Base-by-base conservation (phyloP, 2,888 invertebrate species). In the Hemistola chrysoprasaria region DNA sequence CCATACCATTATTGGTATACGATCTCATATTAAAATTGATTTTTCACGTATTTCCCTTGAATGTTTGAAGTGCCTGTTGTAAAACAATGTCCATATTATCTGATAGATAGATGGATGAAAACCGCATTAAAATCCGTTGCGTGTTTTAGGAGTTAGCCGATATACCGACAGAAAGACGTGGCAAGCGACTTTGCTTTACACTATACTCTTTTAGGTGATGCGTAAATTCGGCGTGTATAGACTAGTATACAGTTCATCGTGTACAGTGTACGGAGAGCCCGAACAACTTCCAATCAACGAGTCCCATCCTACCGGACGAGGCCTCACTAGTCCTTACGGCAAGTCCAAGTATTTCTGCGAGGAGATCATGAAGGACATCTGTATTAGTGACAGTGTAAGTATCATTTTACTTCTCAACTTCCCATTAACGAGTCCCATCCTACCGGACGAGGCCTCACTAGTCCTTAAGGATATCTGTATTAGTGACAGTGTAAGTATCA, bases 261-360 rank as follows among this genome's bases (percentile, higher is more conserved):
- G 97, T 11, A 98, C 98, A 0, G 98, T 98, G 20, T 98, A 98
- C 78, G 98, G 98, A 0, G 91, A 92, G 50, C 98, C 98, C 1
- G 90, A 94, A 66, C 91, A 91, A 58, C 86, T 98, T 50, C 98
- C 98, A 0, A 84, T 98, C 29, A 94, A 94, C 58, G 98, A 98
- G 82, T 83, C 90, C 0, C 95, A 96, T 76, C 94, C 94, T 16
- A 95, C 95, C 0, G 98, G 98, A 0, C 88, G 82, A 33, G 93
- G 95, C 23, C 94, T 97, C 59, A 96, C 97, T 33, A 84, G 83
- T 52, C 97, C 98, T 1, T 98, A 98, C 82, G 98, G 98, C 38
- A 94, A 94, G 77, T 95, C 97, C 24, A 98, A 98, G 83, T 97
- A 92, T 80, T 95, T 98, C 90, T 95, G 97, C 50, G 98, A 98